Evolutionary conservation across 2,797 vertebrate species (phyloP).

Genomic region (Cossypha heuglini): DNA sequence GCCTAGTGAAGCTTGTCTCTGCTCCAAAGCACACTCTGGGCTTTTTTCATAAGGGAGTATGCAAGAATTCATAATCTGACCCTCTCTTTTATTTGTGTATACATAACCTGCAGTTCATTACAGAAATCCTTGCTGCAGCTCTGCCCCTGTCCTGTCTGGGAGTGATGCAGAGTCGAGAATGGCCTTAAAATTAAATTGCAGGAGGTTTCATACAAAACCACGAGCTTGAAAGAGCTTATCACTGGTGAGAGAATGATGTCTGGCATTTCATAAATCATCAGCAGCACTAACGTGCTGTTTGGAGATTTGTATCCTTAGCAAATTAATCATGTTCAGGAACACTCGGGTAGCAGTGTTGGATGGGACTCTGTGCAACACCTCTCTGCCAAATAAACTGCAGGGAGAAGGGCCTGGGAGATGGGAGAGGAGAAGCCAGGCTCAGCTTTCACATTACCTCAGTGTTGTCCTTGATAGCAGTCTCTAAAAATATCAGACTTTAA

Average conservation of each 20-base stretch:
- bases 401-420: not conserved
- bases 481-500: not conserved
- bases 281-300: not conserved
- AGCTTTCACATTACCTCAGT: slow-evolving; percentile 16
- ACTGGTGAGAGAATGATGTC: not conserved
- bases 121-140: not conserved
- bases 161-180: not conserved
- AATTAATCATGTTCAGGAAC: slow-evolving; percentile 17
- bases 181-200: not conserved
- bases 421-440: not conserved
- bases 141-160: not conserved
- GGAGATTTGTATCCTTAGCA: slow-evolving; percentile 17
- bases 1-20: slow-evolving; percentile 6
- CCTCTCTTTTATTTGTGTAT: not conserved
- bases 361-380: not conserved
- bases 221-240: slow-evolving; percentile 11
- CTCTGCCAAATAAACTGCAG: slow-evolving; percentile 13
- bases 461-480: slow-evolving; percentile 6
- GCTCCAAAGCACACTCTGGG: slow-evolving; percentile 54
- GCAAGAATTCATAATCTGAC: slow-evolving; percentile 10
- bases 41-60: slow-evolving; percentile 10
- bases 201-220: slow-evolving; percentile 7
- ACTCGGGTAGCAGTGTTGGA: not conserved
- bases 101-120: slow-evolving; percentile 29
- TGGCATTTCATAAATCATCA: slow-evolving; percentile 60